A percentile compares a stretch with the other conserved stretches of the same genome.
Conservation (phyloP, 2,113 vertebrate species). For the Syrrhaptes paradoxus region DNA sequence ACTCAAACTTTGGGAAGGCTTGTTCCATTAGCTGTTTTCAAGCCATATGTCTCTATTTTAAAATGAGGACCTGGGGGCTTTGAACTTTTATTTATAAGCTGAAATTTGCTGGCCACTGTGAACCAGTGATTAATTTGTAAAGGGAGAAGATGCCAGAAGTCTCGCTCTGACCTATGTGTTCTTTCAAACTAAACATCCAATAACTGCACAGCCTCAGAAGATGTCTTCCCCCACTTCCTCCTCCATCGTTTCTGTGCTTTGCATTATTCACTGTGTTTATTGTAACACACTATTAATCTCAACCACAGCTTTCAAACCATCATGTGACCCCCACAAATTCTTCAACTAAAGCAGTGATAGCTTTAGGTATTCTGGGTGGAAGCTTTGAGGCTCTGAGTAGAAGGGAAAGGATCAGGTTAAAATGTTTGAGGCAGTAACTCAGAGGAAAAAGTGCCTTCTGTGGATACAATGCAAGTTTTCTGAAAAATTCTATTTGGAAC, state of each 20-base stretch:
- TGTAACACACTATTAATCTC: conserved; percentile 59
- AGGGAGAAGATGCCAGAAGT: conserved; percentile 45
- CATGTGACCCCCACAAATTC: conserved; percentile 1
- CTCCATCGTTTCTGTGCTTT: conserved; percentile 16
- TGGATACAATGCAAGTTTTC: background rate
- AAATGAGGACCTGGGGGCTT: conserved; percentile 26
- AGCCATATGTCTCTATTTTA: conserved; percentile 41
- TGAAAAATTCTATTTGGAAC: background rate
- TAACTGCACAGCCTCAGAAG: conserved; percentile 19
- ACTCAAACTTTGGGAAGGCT: background rate
- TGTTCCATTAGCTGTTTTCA: conserved; percentile 39
- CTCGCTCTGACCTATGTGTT: background rate
- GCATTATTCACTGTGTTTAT: conserved; percentile 55
- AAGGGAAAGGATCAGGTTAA: background rate
- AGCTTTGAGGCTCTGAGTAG: background rate
- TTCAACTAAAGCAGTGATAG: background rate
- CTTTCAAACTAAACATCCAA: conserved; percentile 46
- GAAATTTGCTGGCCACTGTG: conserved; percentile 42
- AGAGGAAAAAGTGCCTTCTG: background rate
- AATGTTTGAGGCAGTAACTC: background rate
- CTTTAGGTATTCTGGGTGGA: background rate
- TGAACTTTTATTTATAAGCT: conserved; percentile 62
- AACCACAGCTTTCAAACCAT: conserved; percentile 37
- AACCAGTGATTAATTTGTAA: conserved; percentile 31
- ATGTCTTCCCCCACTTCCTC: conserved; percentile 5